Percentiles rank a stretch among this genome's conserved stretches.
Evolutionary conservation across 2,888 invertebrate species (phyloP).

Genomic region (Mylabris sibirica): DNA sequence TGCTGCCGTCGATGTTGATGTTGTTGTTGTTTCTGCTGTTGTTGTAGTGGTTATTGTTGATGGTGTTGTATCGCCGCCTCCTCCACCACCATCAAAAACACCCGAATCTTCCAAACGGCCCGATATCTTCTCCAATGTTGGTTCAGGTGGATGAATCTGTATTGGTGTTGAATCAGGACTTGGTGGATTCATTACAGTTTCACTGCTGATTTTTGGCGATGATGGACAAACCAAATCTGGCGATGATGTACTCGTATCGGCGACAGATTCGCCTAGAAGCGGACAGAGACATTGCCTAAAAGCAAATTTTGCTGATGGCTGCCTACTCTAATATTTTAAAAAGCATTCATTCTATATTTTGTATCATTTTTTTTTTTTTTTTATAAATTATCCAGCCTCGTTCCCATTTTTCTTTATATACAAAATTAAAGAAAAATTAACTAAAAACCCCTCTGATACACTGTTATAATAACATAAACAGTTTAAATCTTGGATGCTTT

Average conservation of each 20-base stretch:
- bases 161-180: slow-evolving; percentile 69
- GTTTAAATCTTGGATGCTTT: background rate
- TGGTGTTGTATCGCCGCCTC: slow-evolving; percentile 25
- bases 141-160: slow-evolving; percentile 60
- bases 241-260: slow-evolving; percentile 92
- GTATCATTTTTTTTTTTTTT: background rate
- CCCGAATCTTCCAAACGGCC: slow-evolving; percentile 64
- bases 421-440: slow-evolving; percentile 12
- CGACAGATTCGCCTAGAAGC: slow-evolving; percentile 85
- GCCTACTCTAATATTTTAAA: slow-evolving; percentile 51
- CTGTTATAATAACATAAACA: too few relatives aligned
- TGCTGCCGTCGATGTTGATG: background rate
- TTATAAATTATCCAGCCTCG: background rate
- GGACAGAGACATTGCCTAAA: slow-evolving; percentile 62
- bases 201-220: slow-evolving; percentile 80
- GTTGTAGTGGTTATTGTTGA: too few relatives aligned
- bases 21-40: background rate
- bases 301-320: slow-evolving; percentile 57
- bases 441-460: background rate
- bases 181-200: slow-evolving; percentile 67
- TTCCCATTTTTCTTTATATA: background rate
- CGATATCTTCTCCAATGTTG: slow-evolving; percentile 64
- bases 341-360: slow-evolving; percentile 27
- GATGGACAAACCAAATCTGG: slow-evolving; percentile 85
- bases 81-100: slow-evolving; percentile 64